Evolutionary conservation across 2,888 invertebrate genomes (phyloP), one percentile per base, ranked within the genome.

Genomic region (Leptarthrus brevirostris): DNA sequence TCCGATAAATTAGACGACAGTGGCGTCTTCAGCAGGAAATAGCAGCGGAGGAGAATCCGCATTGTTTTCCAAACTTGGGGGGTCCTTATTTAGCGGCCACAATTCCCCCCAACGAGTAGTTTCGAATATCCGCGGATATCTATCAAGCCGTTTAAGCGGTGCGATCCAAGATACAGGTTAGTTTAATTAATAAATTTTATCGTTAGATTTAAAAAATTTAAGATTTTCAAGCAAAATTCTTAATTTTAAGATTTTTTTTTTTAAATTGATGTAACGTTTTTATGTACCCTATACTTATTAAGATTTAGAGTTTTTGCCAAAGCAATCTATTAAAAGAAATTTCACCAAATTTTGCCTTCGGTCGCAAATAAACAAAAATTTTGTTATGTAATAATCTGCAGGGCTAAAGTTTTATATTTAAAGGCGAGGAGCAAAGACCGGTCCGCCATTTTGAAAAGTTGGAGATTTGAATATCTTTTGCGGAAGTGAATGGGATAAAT

Each of bases 91-190:
- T 80, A 90, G 90, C 85, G 88, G 90, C 83, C 90, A 89, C 81
- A 89, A 89, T 83, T 90, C 90, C 83, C 90, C 90, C 80, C 88
- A 90, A 84, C 88, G 90, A 80, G 90, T 91, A 82, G 91, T 92
- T 83, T 89, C 87, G 86, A 91, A 91, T 86, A 89, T 92, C 85
- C 88, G 89, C 83, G 92, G 92, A 81, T 91, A 89, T 87, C 88
- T 92, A 80, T 87, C 89, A 82, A 89, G 88, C 85, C 89, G 90
- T 87, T 91, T 84, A 87, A 89, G 84, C 88, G 89, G 82, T 87
- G 90, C 83, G 88, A 90, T 86, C 87, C 88, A 90, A 82, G 92
- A 92, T 82, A 90, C 92, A 90, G 92, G 92, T 92, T 80, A 87
- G 89, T 26, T 36, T 22, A n/a, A 18, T n/a, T 14, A 3, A 6